These are phyloP conservation scores for Potorous gilbertii DNA, from an alignment of 2,797 vertebrate genomes.

Conservation along the genomic window DNA sequence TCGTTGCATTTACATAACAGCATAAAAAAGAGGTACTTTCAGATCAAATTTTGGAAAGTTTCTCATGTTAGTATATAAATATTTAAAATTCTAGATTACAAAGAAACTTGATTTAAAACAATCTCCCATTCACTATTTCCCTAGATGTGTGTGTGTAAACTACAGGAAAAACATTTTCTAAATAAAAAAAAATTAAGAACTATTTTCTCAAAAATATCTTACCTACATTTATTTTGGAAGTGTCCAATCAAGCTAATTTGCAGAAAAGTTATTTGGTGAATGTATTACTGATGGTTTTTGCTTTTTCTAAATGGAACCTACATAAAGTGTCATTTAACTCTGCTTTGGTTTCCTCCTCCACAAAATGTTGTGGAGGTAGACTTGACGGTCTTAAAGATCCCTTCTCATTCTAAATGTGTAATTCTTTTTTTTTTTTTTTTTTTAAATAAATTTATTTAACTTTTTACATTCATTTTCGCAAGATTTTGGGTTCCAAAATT, in stretches of 20 bases:
- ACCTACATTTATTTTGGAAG: conserved; percentile 49
- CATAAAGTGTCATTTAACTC: too few relatives aligned
- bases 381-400: not conserved
- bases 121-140: conserved; percentile 30
- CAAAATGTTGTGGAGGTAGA: not conserved
- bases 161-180: conserved; percentile 12
- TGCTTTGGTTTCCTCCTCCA: too few relatives aligned
- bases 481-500: too few relatives aligned
- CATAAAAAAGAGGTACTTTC: not conserved
- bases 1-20: conserved; percentile 35
- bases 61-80: conserved; percentile 40
- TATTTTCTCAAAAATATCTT: conserved; percentile 33
- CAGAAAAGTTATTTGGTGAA: too few relatives aligned
- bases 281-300: too few relatives aligned
- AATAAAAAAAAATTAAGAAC: not conserved
- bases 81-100: not conserved
- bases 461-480: too few relatives aligned
- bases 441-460: too few relatives aligned
- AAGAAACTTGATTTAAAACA: not conserved
- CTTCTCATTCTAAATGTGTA: too few relatives aligned
- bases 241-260: not conserved
- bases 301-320: too few relatives aligned
- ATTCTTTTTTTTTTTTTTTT: too few relatives aligned
- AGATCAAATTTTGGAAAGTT: conserved; percentile 31
- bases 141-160: conserved; percentile 35